These are phyloP conservation scores for Epiblema foenella DNA, from an alignment of 2,888 invertebrate genomes.

Conservation along the genomic window DNA sequence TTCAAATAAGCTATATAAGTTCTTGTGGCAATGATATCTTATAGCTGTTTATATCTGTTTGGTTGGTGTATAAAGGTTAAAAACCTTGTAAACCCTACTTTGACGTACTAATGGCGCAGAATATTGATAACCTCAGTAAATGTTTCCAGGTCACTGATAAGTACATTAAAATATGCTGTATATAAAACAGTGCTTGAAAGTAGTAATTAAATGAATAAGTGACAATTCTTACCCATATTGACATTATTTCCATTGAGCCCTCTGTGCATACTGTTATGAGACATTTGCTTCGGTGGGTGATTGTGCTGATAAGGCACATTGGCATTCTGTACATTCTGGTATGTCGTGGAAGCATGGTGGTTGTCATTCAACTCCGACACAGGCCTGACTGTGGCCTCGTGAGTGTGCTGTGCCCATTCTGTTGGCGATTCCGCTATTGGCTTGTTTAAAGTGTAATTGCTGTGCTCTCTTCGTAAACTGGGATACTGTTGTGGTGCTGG, in stretches of 20 bases:
- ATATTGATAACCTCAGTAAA: no score
- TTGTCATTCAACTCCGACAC: conserved; percentile 77
- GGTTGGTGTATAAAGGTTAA: no score
- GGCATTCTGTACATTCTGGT: conserved; percentile 79
- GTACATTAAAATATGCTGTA: no score
- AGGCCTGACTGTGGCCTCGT: conserved; percentile 69
- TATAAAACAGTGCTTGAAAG: no score
- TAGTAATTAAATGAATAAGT: neutral
- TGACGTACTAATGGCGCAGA: no score
- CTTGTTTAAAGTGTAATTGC: conserved; percentile 74
- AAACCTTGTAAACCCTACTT: no score
- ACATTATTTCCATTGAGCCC: conserved; percentile 79
- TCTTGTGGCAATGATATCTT: no score
- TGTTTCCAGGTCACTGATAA: no score
- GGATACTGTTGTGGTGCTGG: conserved; percentile 79
- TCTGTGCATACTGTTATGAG: conserved; percentile 64
- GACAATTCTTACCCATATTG: conserved; percentile 64
- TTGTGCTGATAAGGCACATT: conserved; percentile 79
- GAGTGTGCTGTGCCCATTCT: conserved; percentile 78
- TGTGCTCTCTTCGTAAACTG: conserved; percentile 74
- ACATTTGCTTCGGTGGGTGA: conserved; percentile 69
- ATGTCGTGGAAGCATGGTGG: conserved; percentile 77
- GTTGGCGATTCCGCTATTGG: conserved; percentile 76
- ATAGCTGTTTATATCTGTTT: no score
- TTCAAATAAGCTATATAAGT: no score